phyloP scores from a whole-genome alignment of 2,888 invertebrate genomes.

The Plebejus melissa region DNA sequence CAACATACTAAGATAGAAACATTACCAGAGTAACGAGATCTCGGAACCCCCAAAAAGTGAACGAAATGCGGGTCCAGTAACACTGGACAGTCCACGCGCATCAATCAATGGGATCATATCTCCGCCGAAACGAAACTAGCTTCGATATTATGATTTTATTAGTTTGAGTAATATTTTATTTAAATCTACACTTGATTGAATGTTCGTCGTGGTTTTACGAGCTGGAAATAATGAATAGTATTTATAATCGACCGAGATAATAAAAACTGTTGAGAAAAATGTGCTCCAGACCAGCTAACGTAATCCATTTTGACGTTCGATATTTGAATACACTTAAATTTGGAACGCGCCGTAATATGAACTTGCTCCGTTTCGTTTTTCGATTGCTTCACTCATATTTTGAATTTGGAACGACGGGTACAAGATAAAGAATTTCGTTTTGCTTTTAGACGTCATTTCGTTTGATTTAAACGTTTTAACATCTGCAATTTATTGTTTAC shows the following conservation, averaged over 20 bases:
- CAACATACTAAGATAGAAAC: slow-evolving; percentile 64
- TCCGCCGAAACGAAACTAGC: slow-evolving; percentile 64
- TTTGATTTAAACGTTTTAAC: slow-evolving; percentile 11
- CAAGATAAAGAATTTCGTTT: slow-evolving; percentile 57
- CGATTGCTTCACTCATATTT: slow-evolving; percentile 77
- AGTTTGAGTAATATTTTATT: slow-evolving; percentile 75
- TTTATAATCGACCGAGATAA: slow-evolving; percentile 35
- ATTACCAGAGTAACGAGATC: slow-evolving; percentile 52
- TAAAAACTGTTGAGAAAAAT: slow-evolving; percentile 48
- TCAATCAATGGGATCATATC: slow-evolving; percentile 78
- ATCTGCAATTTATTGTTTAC: slow-evolving; percentile 14
- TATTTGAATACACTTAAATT: slow-evolving; percentile 76
- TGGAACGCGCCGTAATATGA: slow-evolving; percentile 73
- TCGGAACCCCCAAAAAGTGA: slow-evolving; percentile 33
- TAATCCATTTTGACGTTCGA: slow-evolving; percentile 71
- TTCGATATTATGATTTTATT: slow-evolving; percentile 72
- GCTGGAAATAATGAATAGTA: slow-evolving; percentile 39
- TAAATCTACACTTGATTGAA: slow-evolving; percentile 73
- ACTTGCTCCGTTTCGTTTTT: slow-evolving; percentile 74
- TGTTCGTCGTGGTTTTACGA: slow-evolving; percentile 49
- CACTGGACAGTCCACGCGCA: slow-evolving; percentile 56
- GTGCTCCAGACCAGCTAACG: slow-evolving; percentile 58
- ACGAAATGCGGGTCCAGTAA: slow-evolving; percentile 32
- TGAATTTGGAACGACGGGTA: slow-evolving; percentile 68
- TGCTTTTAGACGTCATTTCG: slow-evolving; percentile 33